Conservation (phyloP, 2,888 invertebrate species). For the Octodonta nipae region DNA sequence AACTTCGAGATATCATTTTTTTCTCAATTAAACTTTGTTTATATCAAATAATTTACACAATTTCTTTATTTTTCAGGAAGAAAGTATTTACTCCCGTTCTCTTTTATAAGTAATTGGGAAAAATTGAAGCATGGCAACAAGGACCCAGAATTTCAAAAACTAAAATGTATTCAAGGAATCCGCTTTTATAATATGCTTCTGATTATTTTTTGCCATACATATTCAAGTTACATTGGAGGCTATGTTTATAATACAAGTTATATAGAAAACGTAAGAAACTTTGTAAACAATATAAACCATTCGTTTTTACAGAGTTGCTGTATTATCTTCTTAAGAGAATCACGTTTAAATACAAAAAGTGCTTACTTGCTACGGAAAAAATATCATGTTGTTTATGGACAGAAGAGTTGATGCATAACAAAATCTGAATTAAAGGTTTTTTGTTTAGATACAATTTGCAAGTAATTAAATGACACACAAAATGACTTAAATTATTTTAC, state of each 20-base stretch:
- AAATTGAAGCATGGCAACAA: conserved; percentile 10
- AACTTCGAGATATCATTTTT: conserved; percentile 1
- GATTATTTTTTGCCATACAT: conserved; percentile 18
- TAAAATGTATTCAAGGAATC: conserved; percentile 20
- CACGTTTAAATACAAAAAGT: too few species aligned
- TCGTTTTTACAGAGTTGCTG: neutral
- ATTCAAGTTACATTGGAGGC: conserved; percentile 15
- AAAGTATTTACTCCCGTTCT: conserved; percentile 13
- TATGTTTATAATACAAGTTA: conserved; percentile 15
- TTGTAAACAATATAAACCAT: neutral
- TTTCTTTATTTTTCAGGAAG: conserved; percentile 9
- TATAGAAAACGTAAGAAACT: conserved; percentile 13
- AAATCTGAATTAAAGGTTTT: too few species aligned
- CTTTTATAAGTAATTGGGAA: conserved; percentile 14
- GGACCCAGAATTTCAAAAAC: conserved; percentile 13
- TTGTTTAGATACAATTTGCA: too few species aligned
- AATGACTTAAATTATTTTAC: too few species aligned
- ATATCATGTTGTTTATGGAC: too few species aligned
- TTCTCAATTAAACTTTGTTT: neutral
- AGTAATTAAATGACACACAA: too few species aligned
- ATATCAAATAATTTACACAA: neutral
- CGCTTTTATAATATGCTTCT: conserved; percentile 18
- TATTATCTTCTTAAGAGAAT: conserved; percentile 11
- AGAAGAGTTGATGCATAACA: too few species aligned
- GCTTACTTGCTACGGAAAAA: too few species aligned